A percentile compares a stretch with the other conserved stretches of the same genome.
Conservation (phyloP, 2,888 invertebrate species). For the Chesias legatella region DNA sequence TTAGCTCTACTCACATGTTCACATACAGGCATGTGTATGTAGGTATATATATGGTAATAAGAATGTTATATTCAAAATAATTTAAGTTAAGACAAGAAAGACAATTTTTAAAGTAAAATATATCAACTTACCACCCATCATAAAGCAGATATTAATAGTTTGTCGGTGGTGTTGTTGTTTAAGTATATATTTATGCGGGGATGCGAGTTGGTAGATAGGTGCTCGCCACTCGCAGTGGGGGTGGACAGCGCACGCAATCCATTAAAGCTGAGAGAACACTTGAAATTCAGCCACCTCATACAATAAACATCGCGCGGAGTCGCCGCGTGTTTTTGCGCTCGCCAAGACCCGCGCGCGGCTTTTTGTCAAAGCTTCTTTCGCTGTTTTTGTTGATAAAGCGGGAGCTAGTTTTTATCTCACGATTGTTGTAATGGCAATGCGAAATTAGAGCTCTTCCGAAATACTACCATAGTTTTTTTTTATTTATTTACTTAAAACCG, state of each 20-base stretch:
- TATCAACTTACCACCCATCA: too few species aligned
- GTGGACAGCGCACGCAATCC: conserved; percentile 56
- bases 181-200: conserved; percentile 38
- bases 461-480: too few species aligned
- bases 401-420: conserved; percentile 33
- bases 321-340: conserved; percentile 52
- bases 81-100: too few species aligned
- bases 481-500: conserved; percentile 1
- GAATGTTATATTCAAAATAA: too few species aligned
- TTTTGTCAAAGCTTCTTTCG: conserved; percentile 46
- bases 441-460: conserved; percentile 15
- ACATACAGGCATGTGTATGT: too few species aligned
- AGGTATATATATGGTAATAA: too few species aligned
- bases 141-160: too few species aligned
- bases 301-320: conserved; percentile 68
- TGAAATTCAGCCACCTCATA: conserved; percentile 76
- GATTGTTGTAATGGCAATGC: conserved; percentile 24
- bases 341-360: conserved; percentile 45
- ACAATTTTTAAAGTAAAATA: too few species aligned
- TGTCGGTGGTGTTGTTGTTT: conserved; percentile 5
- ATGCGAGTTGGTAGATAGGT: too few species aligned
- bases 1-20: conserved; percentile 3
- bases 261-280: conserved; percentile 73
- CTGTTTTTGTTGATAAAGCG: conserved; percentile 45
- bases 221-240: conserved; percentile 33